A percentile compares a stretch with the other conserved stretches of the same genome.
These are phyloP conservation scores for Zosterops borbonicus DNA, from an alignment of 2,113 vertebrate genomes.

Conservation along the genomic window DNA sequence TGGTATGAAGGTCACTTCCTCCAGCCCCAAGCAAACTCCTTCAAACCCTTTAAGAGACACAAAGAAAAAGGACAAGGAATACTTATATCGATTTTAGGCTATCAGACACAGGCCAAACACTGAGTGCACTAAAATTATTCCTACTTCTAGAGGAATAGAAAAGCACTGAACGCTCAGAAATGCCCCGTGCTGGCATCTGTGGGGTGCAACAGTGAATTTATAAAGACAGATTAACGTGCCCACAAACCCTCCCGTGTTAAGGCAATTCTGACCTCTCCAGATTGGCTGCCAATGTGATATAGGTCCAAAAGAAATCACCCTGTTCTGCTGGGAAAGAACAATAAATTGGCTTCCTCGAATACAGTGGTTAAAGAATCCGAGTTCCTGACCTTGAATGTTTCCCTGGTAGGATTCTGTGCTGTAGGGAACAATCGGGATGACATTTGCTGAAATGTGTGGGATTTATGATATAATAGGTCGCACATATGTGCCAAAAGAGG, in stretches of 20 bases:
- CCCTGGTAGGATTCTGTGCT: constrained; percentile 71
- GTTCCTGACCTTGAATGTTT: constrained; percentile 80
- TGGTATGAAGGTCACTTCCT: constrained; percentile 39
- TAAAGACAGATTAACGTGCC: constrained; percentile 4
- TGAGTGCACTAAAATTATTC: neutral
- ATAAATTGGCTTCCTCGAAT: constrained; percentile 75
- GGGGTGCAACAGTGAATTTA: neutral
- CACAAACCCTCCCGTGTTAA: neutral
- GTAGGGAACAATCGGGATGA: constrained; percentile 78
- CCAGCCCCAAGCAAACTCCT: constrained; percentile 23
- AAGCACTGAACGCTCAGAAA: neutral
- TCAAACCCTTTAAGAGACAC: constrained; percentile 30
- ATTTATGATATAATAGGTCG: constrained; percentile 82
- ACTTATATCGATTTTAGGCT: neutral
- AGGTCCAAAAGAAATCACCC: constrained; percentile 71
- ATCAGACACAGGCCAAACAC: neutral
- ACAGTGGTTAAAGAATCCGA: constrained; percentile 77
- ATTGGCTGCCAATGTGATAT: constrained; percentile 73
- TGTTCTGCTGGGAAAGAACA: constrained; percentile 68
- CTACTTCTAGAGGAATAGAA: neutral
- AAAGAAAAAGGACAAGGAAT: neutral
- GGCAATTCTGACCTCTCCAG: constrained; percentile 43
- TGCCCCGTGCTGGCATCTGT: neutral
- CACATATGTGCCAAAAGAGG: constrained; percentile 73
- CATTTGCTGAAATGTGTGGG: constrained; percentile 76